Evolutionary conservation across 2,113 vertebrate species (phyloP), one percentile per base, ranked within the genome.

Genomic region (Pelvicachromis taeniatus): DNA sequence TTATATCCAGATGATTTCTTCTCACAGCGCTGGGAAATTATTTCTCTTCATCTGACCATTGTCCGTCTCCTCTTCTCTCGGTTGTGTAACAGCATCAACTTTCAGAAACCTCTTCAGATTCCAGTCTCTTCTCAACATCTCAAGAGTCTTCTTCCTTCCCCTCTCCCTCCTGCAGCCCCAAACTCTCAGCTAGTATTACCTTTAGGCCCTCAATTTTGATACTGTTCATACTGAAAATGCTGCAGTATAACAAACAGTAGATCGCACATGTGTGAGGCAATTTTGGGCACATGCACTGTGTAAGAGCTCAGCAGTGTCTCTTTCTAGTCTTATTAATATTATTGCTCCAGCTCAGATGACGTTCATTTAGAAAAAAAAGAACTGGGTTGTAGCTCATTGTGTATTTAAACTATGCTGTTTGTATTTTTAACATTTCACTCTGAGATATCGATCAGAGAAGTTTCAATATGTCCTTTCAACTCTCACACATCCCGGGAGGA

Each of bases 211-310:
- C 16, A 31, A 26, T 26, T 48, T 29, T 29, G 40, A 40, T 48
- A 0, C 16, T 19, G 42, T 50, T 75, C 68, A 19, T 1, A 16
- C 19, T n/a, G 16, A 52, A 52, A 9, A 52, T 52, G 2, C 14
- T 48, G 4, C 68, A 75, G 6, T 4, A 19, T 31, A 31, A 5
- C 42, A 75, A 50, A 50, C 42, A 50, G 68, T 6, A 48, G 42
- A 48, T 29, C 5, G 2, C 40, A 48, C 5, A 29, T 1, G 23
- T 23, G 23, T 0, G 21, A 45, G 40, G 42, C 26, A 26, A 1
- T 1, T 11, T 48, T 29, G 23, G 29, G 5, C 29, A 31, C 29
- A 5, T 19, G 17, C 17, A 9, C 14, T 7, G 7, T 52, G 48
- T 52, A 50, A 50, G 14, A 17, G 48, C 14, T 16, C 16, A 16